Base-by-base conservation (phyloP, 2,797 vertebrate genomes). In the Falco columbarius region DNA sequence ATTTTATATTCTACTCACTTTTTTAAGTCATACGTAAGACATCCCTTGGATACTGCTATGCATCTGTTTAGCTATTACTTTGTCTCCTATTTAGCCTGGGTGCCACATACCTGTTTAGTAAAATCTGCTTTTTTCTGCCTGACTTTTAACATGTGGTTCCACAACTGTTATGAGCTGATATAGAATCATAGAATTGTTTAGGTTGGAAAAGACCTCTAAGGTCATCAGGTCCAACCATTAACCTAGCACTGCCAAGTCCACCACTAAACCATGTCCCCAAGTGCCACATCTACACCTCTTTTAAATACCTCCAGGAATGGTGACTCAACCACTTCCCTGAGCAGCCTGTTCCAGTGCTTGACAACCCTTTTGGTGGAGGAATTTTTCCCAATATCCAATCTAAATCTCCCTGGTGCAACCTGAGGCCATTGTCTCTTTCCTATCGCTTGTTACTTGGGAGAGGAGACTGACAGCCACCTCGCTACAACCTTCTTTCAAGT, bases 71-170 rank as follows among this genome's bases (percentile, higher is more conserved):
- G 8, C 32, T 65, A 4, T 1, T 29, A 5, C 56, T 74, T 12
- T 34, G 21, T 75, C n/a, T 94, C 34, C 30, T 27, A 10, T 66
- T 77, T 65, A 77, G 32, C 32, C 29, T 61, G 42, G 17, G 8
- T 75, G 27, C 34, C 46, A 42, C 29, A 44, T 26, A 70, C 24
- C 40, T 51, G 0, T 86, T 86, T 38, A 46, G 40, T 75, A 77
- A 84, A 81, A 90, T 85, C 55, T 86, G 7, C 21, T 85, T 47
- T 63, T 89, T 93, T 91, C 81, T 96, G 55, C 23, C 13, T 82
- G 52, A 49, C 21, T 6, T 72, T 52, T 76, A 23, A 14, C 61
- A 20, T 29, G 55, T n/a, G 20, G 7, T 72, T 72, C 62, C 17
- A 51, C 51, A 51, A 20, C 23, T 56, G 12, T 68, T 68, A 32